Percentiles rank a stretch among this genome's conserved stretches.
These are phyloP conservation scores for Ammospiza nelsoni DNA, from an alignment of 2,113 vertebrate genomes.

Conservation along the genomic window DNA sequence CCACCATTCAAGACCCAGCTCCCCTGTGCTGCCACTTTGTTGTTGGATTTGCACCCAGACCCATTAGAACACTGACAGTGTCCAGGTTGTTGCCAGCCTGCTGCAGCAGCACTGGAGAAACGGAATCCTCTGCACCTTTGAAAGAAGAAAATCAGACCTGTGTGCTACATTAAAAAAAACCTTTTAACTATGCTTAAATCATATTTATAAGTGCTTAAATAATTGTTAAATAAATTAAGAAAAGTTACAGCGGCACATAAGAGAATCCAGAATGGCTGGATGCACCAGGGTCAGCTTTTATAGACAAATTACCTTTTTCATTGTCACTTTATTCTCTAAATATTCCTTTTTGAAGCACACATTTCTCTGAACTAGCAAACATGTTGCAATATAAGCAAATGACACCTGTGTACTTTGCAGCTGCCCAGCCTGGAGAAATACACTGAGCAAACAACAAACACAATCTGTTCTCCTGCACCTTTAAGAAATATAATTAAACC, in stretches of 20 bases:
- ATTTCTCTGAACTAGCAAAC: not conserved
- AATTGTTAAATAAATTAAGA: not conserved
- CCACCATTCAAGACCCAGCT: not conserved
- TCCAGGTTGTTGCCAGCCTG: not conserved
- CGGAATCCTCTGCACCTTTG: not conserved
- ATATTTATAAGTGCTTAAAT: not conserved
- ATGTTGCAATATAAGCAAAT: not conserved
- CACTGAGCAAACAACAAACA: not conserved
- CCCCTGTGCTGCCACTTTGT: not conserved
- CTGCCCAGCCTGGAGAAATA: not conserved
- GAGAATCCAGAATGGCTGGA: not conserved
- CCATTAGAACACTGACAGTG: not conserved
- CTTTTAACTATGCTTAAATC: not conserved
- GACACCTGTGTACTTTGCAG: not conserved
- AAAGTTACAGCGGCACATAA: not conserved
- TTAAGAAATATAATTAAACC: not conserved
- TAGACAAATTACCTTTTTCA: not conserved
- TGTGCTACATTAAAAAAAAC: not conserved
- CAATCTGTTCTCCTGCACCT: not conserved
- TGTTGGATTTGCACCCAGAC: not conserved
- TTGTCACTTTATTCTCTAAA: not conserved
- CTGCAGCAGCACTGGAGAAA: not conserved
- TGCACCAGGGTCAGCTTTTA: not conserved
- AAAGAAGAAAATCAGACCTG: not conserved
- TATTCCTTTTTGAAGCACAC: not conserved